These are phyloP conservation scores for Gadus chalcogrammus DNA, from an alignment of 2,113 vertebrate species.

Conservation along the genomic window DNA sequence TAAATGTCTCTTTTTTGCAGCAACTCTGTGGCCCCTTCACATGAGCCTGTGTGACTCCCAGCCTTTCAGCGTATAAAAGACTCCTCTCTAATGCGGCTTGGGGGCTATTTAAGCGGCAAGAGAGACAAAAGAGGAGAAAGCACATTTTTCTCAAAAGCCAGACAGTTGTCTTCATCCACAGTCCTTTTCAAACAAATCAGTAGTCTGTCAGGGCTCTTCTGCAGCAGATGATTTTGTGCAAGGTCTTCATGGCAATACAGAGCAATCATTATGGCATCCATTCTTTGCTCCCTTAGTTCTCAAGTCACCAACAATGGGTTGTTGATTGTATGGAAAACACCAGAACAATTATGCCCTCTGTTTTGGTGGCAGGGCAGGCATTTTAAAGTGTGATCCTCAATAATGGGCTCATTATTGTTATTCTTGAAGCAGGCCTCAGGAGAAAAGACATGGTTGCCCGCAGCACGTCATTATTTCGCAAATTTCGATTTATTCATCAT, in stretches of 20 bases:
- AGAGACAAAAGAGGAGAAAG: conserved; percentile 59
- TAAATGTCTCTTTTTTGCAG: conserved; percentile 45
- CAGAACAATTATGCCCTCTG: conserved; percentile 96
- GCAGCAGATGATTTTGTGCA: conserved; percentile 85
- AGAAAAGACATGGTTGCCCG: conserved; percentile 89
- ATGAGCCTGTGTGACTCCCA: conserved; percentile 58
- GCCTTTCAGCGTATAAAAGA: conserved; percentile 62
- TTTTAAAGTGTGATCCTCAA: conserved; percentile 94
- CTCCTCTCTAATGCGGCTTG: conserved; percentile 55
- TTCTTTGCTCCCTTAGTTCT: conserved; percentile 91
- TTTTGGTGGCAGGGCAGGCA: conserved; percentile 86
- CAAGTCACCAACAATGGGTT: conserved; percentile 97
- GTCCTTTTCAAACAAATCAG: conserved; percentile 83
- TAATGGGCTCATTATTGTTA: conserved; percentile 99
- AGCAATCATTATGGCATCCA: conserved; percentile 93
- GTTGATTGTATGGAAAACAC: conserved; percentile 99
- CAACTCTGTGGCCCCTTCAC: conserved; percentile 47
- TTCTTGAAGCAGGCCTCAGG: conserved; percentile 89
- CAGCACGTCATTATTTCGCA: conserved; percentile 95
- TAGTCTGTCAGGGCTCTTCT: conserved; percentile 91
- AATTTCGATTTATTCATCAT: conserved; percentile 98
- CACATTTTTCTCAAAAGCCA: conserved; percentile 66
- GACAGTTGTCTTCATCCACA: conserved; percentile 90
- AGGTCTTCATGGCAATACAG: conserved; percentile 85
- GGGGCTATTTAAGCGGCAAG: conserved; percentile 61